Percentiles rank a stretch among this genome's conserved stretches.
These are phyloP conservation scores for Anguilla pacifica DNA, from an alignment of 2,797 vertebrate genomes.

Conservation along the genomic window DNA sequence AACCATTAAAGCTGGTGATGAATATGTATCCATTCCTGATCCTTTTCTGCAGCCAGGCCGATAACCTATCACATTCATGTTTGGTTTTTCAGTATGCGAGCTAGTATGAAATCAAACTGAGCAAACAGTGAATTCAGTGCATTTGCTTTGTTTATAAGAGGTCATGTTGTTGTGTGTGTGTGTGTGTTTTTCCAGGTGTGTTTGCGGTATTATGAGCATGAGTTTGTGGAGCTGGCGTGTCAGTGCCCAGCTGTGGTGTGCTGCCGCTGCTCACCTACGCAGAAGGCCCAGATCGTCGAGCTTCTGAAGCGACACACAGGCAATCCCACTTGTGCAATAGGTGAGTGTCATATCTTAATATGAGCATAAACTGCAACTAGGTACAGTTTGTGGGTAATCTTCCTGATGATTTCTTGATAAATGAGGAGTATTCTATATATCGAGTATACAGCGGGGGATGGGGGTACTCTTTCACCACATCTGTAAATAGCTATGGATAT, in stretches of 20 bases:
- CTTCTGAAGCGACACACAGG: conserved; percentile 88
- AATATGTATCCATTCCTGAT: no score
- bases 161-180: background rate
- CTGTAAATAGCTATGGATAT: no score
- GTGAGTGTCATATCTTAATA: conserved; percentile 63
- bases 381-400: background rate
- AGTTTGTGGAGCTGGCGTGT: conserved; percentile 93
- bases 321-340: conserved; percentile 91
- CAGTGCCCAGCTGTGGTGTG: conserved; percentile 96
- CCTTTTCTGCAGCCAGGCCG: no score
- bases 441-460: no score
- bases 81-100: no score
- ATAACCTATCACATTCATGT: no score
- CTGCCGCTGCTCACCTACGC: conserved; percentile 95
- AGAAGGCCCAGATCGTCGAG: conserved; percentile 91
- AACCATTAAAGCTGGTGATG: no score
- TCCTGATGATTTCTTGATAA: no score
- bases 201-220: conserved; percentile 92
- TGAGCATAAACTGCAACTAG: background rate
- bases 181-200: conserved; percentile 76
- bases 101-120: no score
- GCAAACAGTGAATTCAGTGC: background rate
- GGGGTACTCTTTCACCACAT: no score
- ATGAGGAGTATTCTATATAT: no score
- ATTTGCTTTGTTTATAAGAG: background rate